These are phyloP conservation scores for Cheilosia urbana DNA, from an alignment of 2,888 invertebrate species.

Conservation along the genomic window DNA sequence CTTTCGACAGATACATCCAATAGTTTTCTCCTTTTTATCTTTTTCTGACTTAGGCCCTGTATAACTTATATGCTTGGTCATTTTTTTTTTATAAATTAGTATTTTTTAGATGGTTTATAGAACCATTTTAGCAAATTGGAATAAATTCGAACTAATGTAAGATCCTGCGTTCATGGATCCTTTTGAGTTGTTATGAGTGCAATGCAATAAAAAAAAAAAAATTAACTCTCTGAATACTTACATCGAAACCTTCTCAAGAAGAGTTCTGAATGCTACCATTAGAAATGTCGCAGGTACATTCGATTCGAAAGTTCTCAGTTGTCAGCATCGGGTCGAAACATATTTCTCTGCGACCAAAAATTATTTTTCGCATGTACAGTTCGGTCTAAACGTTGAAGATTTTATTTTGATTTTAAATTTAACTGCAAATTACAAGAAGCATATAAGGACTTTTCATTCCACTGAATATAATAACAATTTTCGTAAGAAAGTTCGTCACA, in stretches of 20 bases:
- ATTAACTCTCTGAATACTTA: background rate
- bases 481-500: background rate
- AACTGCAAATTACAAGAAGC: background rate
- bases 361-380: constrained; percentile 40
- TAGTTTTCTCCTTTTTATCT: too few species aligned
- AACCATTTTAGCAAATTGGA: too few species aligned
- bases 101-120: too few species aligned
- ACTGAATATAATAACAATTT: background rate
- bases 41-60: too few species aligned
- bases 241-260: background rate
- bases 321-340: background rate
- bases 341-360: constrained; percentile 25
- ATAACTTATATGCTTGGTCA: too few species aligned
- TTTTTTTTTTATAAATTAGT: too few species aligned
- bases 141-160: too few species aligned
- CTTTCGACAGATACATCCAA: too few species aligned
- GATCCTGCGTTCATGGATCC: too few species aligned
- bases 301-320: constrained; percentile 7
- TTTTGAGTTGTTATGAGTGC: too few species aligned
- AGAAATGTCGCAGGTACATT: constrained; percentile 7
- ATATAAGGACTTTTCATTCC: background rate
- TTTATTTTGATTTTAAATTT: constrained; percentile 29
- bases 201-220: too few species aligned
- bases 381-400: constrained; percentile 46
- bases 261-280: background rate